phyloP scores from a whole-genome alignment of 2,113 vertebrate species.

The Hiodon tergisus region DNA sequence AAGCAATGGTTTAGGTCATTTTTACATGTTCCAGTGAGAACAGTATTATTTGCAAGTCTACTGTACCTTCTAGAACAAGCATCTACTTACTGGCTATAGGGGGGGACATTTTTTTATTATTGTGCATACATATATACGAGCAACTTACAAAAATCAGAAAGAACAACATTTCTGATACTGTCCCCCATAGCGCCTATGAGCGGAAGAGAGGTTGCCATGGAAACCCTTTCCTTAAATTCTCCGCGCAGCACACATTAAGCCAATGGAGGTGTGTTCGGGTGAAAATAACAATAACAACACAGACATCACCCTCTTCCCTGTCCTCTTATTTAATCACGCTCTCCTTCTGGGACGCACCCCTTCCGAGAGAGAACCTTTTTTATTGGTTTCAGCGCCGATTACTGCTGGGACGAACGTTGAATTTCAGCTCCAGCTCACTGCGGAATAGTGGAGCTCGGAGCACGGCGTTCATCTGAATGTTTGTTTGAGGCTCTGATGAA shows the following conservation, averaged over 20 bases:
- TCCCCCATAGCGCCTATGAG: conserved; percentile 48
- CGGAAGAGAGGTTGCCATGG: conserved; percentile 69
- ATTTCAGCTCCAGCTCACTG: neutral
- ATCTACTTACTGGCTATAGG: neutral
- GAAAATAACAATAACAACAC: conserved; percentile 28
- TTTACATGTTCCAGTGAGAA: neutral
- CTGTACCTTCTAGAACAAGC: neutral
- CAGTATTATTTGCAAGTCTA: neutral
- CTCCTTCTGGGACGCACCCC: conserved; percentile 11
- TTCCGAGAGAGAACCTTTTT: conserved; percentile 24
- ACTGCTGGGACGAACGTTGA: neutral
- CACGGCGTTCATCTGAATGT: neutral
- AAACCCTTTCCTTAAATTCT: conserved; percentile 70
- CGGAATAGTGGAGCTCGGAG: neutral
- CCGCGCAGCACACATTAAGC: conserved; percentile 52
- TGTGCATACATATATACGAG: too few relatives aligned
- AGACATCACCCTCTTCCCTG: conserved; percentile 10
- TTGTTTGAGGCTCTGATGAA: neutral
- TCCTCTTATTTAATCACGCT: conserved; percentile 18
- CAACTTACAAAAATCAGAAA: conserved; percentile 18
- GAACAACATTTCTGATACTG: conserved; percentile 30
- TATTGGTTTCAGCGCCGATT: conserved; percentile 26
- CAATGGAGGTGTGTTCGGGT: conserved; percentile 47
- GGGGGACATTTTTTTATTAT: too few relatives aligned
- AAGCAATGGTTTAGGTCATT: neutral